Percentiles rank a stretch among this genome's conserved stretches.
These are phyloP conservation scores for Drosophila setosimentum DNA, from an alignment of 2,888 invertebrate species.

Conservation along the genomic window DNA sequence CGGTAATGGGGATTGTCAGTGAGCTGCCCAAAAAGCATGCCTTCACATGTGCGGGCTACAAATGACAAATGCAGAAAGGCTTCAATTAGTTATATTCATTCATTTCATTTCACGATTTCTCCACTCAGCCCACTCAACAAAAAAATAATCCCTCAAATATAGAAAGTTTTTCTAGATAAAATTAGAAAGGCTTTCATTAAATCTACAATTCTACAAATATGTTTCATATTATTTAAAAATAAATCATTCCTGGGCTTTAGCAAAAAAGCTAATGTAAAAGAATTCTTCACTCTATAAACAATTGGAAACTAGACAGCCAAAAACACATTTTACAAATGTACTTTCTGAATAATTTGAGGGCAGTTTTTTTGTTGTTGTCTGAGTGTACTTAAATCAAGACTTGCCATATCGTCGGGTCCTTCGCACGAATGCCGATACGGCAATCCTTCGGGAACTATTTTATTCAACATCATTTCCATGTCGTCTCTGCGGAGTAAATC, in stretches of 20 bases:
- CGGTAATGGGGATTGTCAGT: conserved; percentile 97
- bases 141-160: neutral
- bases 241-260: too few relatives aligned
- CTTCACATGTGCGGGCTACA: conserved; percentile 97
- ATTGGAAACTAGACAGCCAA: too few relatives aligned
- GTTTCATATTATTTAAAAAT: too few relatives aligned
- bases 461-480: conserved; percentile 99
- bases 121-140: neutral
- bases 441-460: conserved; percentile 98
- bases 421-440: conserved; percentile 98
- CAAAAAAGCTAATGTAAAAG: too few relatives aligned
- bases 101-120: neutral
- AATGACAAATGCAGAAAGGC: neutral
- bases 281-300: too few relatives aligned
- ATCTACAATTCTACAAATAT: too few relatives aligned
- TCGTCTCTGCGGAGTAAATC: conserved; percentile 95
- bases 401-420: conserved; percentile 99
- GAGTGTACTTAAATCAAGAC: conserved; percentile 13
- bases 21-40: conserved; percentile 98
- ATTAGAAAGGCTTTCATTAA: neutral
- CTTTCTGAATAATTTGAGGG: too few relatives aligned
- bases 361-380: neutral
- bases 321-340: too few relatives aligned
- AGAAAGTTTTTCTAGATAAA: neutral
- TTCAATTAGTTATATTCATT: neutral